Evolutionary conservation across 2,797 vertebrate genomes (phyloP), one percentile per base, ranked within the genome.

Genomic region (Heliangelus exortis): DNA sequence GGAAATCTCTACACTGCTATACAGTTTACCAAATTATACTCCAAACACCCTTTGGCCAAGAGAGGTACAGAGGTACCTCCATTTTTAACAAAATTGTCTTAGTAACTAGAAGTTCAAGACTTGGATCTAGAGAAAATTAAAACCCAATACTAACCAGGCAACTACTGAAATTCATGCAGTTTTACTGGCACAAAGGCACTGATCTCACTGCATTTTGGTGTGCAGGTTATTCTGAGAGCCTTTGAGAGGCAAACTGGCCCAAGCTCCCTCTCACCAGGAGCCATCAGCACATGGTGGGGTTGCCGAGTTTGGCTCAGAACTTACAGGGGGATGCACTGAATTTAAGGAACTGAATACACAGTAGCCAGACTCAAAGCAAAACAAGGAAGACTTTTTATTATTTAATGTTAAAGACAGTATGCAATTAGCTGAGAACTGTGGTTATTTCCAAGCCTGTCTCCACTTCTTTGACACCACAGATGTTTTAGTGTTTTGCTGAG

Each of bases 271-370:
- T 45, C 7, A 5, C 28, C 2, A 4, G 33, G 47, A 73, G 31
- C 41, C 77, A 47, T 6, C 41, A 34, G 8, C 22, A 19, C 1
- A 1, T 43, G 36, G 26, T 3, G 34, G 25, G 39, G 25, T 50
- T 41, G 0, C 2, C 47, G 4, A 51, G 16, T 31, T 36, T 62
- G 29, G 22, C 71, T 71, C 29, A 36, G 43, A 14, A 19, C 0
- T 1, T 7, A 15, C 5, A 26, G 26, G 10, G 34, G 41, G 57
- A 81, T n/a, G 16, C 12, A 15, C 33, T 45, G 58, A 36, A 9
- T 20, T 12, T 6, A 20, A 43, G 57, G 25, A 69, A 34, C 17
- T n/a, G 26, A 50, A 22, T n/a, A 59, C 15, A 17, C 34, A 34
- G 7, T 2, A 68, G 31, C 9, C 6, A 2, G 50, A 18, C 36